Evolutionary conservation across 2,888 invertebrate genomes (phyloP), one percentile per base, ranked within the genome.

Genomic region (Callosobruchus maculatus): DNA sequence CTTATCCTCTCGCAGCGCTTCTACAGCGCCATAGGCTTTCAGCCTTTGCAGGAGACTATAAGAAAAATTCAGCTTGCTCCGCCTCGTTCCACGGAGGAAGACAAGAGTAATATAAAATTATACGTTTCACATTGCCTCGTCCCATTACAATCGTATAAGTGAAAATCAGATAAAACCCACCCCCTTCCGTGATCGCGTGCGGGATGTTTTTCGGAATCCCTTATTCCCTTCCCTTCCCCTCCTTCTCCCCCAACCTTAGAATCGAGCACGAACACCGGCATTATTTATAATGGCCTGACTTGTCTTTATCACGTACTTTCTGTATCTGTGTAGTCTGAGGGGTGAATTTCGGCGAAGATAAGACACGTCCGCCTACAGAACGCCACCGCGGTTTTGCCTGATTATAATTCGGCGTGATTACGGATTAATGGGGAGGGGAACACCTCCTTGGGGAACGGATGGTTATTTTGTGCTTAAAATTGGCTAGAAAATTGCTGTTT

Each of bases 201-300:
- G 49, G 13, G 49, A 49, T 13, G 49, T 49, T 73, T 26, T 73
- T 67, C 71, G 31, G 31, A 31, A 22, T 22, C 66, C 78, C 77
- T 74, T 73, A 66, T 73, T 74, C 77, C 78, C 74, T 74, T 77
- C 78, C 77, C 49, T 18, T 18, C 1, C 13, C 22, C 20, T 1
- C 79, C 77, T n/a, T n/a, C n/a, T n/a, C n/a, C n/a, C n/a, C n/a
- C n/a, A n/a, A n/a, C n/a, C n/a, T n/a, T n/a, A n/a, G n/a, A 78
- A 77, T 78, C 74, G 74, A 76, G 80, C 80, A 80, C 79, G 80
- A 81, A 83, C 80, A 77, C 76, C 81, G 83, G 81, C 81, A 83
- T 85, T 85, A 85, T 85, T 85, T 85, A 85, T 84, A 82, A 83
- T 81, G 78, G 82, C 81, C 73, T 70, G 68, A 69, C 71, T 75